Evolutionary conservation across 2,888 invertebrate species (phyloP).

Genomic region (Melieria picta): DNA sequence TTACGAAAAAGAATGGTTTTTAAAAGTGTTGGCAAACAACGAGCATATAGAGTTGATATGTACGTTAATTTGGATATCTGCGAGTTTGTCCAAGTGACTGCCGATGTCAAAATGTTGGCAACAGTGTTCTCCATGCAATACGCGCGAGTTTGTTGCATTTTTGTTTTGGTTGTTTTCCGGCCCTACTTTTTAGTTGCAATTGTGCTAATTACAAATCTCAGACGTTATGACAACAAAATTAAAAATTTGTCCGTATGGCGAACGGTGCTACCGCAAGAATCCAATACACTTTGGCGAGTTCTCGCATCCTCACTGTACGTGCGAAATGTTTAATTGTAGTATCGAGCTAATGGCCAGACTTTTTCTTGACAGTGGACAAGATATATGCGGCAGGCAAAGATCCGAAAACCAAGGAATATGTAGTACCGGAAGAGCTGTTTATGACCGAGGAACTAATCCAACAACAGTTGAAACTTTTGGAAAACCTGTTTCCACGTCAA

Average conservation of each 20-base stretch:
- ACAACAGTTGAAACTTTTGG: conserved; percentile 72
- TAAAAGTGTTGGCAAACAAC: no score
- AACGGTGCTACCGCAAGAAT: conserved; percentile 84
- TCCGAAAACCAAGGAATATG: conserved; percentile 63
- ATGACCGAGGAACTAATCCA: conserved; percentile 69
- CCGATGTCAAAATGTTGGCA: no score
- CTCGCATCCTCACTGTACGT: conserved; percentile 79
- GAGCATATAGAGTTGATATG: no score
- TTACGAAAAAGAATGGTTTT: no score
- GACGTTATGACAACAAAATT: conserved; percentile 36
- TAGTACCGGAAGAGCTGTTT: conserved; percentile 70
- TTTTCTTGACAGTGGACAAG: conserved; percentile 71
- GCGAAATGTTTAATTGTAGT: conserved; percentile 7
- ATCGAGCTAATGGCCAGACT: not conserved
- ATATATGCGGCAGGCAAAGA: conserved; percentile 69
- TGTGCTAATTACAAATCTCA: no score
- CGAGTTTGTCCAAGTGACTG: no score
- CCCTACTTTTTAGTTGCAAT: no score
- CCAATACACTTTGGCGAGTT: conserved; percentile 85
- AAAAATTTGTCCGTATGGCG: conserved; percentile 78
- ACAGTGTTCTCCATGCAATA: no score
- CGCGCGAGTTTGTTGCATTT: no score
- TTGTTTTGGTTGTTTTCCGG: no score
- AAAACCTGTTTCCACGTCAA: conserved; percentile 54
- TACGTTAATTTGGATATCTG: no score